Percentiles rank a stretch among this genome's conserved stretches.
These are phyloP conservation scores for Campylomormyrus tamandua DNA, from an alignment of 2,113 vertebrate genomes.

Conservation along the genomic window DNA sequence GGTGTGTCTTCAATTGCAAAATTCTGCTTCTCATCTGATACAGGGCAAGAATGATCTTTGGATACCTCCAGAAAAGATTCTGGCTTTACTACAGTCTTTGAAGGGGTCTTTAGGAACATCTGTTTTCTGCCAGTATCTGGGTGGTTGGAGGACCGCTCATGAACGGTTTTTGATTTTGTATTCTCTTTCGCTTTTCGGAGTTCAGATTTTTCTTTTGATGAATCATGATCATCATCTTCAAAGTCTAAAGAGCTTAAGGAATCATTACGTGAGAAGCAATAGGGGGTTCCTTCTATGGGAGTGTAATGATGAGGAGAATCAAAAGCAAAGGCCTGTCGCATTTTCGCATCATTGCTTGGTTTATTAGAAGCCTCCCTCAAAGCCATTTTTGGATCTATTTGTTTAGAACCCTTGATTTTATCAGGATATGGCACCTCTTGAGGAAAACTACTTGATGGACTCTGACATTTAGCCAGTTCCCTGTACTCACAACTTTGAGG, in stretches of 20 bases:
- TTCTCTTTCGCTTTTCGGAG: conserved; percentile 70
- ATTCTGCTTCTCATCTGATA: conserved; percentile 85
- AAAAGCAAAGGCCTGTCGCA: conserved; percentile 73
- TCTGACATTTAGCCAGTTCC: conserved; percentile 57
- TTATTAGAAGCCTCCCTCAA: conserved; percentile 64
- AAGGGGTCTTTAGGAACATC: conserved; percentile 51
- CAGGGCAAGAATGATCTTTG: conserved; percentile 67
- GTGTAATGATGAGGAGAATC: conserved; percentile 95
- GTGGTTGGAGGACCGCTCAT: conserved; percentile 51
- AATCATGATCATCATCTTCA: conserved; percentile 88
- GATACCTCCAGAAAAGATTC: conserved; percentile 56
- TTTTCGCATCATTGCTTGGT: conserved; percentile 66
- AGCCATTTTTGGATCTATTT: conserved; percentile 61
- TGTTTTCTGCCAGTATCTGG: conserved; percentile 43
- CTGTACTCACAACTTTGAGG: conserved; percentile 72
- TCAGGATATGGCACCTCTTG: conserved; percentile 60
- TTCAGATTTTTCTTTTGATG: conserved; percentile 75
- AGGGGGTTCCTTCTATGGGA: conserved; percentile 93
- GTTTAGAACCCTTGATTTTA: conserved; percentile 63
- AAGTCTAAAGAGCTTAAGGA: conserved; percentile 96
- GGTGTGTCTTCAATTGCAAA: conserved; percentile 96
- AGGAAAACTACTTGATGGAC: conserved; percentile 55
- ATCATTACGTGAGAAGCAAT: conserved; percentile 96
- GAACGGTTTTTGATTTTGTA: conserved; percentile 60
- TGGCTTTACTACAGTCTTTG: conserved; percentile 61